Base-by-base conservation (phyloP, 2,797 vertebrate genomes). In the Helostoma temminkii region DNA sequence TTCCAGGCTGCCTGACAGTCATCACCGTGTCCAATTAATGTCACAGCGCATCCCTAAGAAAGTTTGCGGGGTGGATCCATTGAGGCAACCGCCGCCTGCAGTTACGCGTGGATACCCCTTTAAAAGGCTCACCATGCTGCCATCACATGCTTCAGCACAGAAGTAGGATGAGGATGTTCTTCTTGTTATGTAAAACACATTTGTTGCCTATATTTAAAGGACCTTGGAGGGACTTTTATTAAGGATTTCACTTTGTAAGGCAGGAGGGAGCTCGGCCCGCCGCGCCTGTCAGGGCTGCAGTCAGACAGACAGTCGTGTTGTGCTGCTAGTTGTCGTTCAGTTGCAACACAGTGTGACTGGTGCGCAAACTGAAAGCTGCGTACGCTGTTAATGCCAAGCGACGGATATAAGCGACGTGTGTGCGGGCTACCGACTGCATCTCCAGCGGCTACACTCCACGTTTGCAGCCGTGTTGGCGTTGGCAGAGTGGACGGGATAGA, bases 81-180 rank as follows among this genome's bases (percentile, higher is more conserved):
- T 0, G 9, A 62, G 60, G n/a, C 60, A 32, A 22, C 24, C 63
- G 15, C 30, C 2, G 50, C 21, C 61, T 32, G 46, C 64, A 63
- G 79, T 67, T 58, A 57, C 70, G 82, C 85, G 80, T 84, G 74
- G 88, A 82, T 91, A 73, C 84, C 91, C 86, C 92, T 93, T 93
- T 93, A 93, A 93, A 91, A 91, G 66, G 24, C 82, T 82, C 88
- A 78, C 90, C 89, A 87, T 84, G 91, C 84, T 87, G 83, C 81
- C 82, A 85, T 91, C 91, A 91, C 91, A 92, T 92, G 92, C 88
- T 87, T 36, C 84, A 22, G 80, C 89, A 54, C 80, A 60, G 81
- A 87, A 84, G 81, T 82, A 48, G 84, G 89, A 84, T 87, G 88
- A 87, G 83, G 86, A 85, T 85, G 77, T 82, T 76, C 62, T 78